phyloP scores from a whole-genome alignment of 2,888 invertebrate genomes.

The Pomacea canaliculata region DNA sequence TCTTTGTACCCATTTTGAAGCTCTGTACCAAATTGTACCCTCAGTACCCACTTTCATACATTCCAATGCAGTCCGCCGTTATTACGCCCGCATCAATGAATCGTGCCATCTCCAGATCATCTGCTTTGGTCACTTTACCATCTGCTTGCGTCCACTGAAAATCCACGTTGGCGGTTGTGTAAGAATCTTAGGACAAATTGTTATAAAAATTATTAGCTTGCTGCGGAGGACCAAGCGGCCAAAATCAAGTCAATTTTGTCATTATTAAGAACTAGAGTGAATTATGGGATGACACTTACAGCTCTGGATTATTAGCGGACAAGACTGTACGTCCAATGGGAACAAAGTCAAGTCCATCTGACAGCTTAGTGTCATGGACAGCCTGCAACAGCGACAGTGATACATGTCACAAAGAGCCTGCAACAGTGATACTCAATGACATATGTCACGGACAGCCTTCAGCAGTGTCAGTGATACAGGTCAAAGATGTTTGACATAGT shows the following conservation, averaged over 20 bases:
- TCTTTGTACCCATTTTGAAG: too few species aligned
- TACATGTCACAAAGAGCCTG: too few species aligned
- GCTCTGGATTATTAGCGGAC: conserved; percentile 24
- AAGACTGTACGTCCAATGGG: conserved; percentile 19
- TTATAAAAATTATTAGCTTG: background rate
- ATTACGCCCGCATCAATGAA: conserved; percentile 12
- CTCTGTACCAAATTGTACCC: too few species aligned
- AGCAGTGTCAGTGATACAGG: too few species aligned
- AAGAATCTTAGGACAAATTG: conserved; percentile 13
- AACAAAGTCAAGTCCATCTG: conserved; percentile 20
- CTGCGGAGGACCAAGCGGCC: too few species aligned
- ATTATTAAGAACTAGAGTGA: background rate
- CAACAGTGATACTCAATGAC: too few species aligned
- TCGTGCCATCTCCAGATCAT: conserved; percentile 13
- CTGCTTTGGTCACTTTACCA: conserved; percentile 6
- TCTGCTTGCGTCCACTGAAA: conserved; percentile 10
- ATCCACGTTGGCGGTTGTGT: conserved; percentile 17
- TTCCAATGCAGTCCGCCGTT: background rate
- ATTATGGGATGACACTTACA: conserved; percentile 1
- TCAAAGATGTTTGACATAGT: too few species aligned
- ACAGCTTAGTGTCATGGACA: conserved; percentile 25
- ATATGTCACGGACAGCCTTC: too few species aligned
- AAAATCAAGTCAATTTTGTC: too few species aligned
- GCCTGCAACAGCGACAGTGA: background rate
- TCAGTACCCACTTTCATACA: conserved; percentile 13